Evolutionary conservation across 1,140 invertebrate genomes (phyloP).

Genomic region (Drosophila saltans): DNA sequence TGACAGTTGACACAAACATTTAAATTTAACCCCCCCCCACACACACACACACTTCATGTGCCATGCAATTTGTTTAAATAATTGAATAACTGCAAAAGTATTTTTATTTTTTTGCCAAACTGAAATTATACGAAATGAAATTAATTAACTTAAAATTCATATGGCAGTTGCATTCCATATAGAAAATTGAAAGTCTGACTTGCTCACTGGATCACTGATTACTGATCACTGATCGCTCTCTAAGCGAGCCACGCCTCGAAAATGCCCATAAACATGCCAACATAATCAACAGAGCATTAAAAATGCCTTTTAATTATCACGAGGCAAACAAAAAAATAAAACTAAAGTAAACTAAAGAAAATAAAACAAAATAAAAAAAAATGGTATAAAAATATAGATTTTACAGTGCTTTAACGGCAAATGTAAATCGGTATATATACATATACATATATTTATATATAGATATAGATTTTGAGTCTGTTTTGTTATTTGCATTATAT

Average conservation of each 20-base stretch:
- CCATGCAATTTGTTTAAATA: background rate
- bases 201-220: conserved; percentile 8
- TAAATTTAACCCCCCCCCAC: background rate
- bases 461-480: no score
- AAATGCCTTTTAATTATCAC: conserved; percentile 74
- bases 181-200: conserved; percentile 19
- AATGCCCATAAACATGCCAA: conserved; percentile 37
- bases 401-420: conserved; percentile 24
- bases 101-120: background rate
- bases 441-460: no score
- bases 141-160: conserved; percentile 5
- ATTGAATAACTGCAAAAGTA: background rate
- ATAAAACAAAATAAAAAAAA: conserved; percentile 27
- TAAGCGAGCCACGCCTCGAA: conserved; percentile 17
- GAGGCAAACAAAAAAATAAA: conserved; percentile 29
- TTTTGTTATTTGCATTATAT: no score
- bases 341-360: conserved; percentile 12
- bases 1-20: conserved; percentile 19
- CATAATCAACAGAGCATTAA: conserved; percentile 53
- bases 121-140: background rate
- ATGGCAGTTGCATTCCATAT: conserved; percentile 1
- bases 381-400: background rate
- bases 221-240: conserved; percentile 5
- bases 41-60: background rate
- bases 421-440: background rate